Evolutionary conservation across 2,797 vertebrate species (phyloP).

Genomic region (Pangasius macronema): DNA sequence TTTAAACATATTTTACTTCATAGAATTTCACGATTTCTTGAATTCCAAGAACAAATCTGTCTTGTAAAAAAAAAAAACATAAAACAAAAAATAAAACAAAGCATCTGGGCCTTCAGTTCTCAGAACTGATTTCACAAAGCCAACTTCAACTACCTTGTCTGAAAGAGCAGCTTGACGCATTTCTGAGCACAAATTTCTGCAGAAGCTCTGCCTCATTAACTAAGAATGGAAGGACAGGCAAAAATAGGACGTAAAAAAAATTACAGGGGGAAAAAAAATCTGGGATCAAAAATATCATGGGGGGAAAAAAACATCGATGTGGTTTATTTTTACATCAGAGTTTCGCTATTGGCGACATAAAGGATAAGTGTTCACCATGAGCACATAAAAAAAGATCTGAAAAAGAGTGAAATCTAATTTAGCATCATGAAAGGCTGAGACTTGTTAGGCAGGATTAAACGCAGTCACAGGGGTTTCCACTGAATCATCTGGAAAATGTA

Average conservation of each 20-base stretch:
- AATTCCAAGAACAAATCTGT: background rate
- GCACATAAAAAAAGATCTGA: slow-evolving; percentile 38
- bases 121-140: background rate
- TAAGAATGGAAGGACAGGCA: slow-evolving; percentile 29
- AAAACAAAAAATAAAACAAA: background rate
- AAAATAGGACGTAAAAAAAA: slow-evolving; percentile 29
- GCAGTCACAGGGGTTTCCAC: slow-evolving; percentile 46
- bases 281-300: slow-evolving; percentile 12
- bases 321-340: slow-evolving; percentile 41
- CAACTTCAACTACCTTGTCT: background rate
- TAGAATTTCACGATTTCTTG: background rate
- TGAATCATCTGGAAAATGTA: slow-evolving; percentile 66
- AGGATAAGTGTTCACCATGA: slow-evolving; percentile 28
- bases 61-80: background rate
- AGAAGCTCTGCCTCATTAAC: slow-evolving; percentile 28
- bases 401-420: slow-evolving; percentile 44
- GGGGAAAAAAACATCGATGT: background rate
- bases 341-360: slow-evolving; percentile 20
- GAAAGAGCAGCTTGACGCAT: slow-evolving; percentile 17
- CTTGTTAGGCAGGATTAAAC: slow-evolving; percentile 34
- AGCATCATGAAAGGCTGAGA: slow-evolving; percentile 30
- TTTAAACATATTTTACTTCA: background rate
- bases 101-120: background rate
- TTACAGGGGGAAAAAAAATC: background rate
- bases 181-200: slow-evolving; percentile 8